Base-by-base conservation (phyloP, 2,888 invertebrate species). In the Lasioglossum vierecki region DNA sequence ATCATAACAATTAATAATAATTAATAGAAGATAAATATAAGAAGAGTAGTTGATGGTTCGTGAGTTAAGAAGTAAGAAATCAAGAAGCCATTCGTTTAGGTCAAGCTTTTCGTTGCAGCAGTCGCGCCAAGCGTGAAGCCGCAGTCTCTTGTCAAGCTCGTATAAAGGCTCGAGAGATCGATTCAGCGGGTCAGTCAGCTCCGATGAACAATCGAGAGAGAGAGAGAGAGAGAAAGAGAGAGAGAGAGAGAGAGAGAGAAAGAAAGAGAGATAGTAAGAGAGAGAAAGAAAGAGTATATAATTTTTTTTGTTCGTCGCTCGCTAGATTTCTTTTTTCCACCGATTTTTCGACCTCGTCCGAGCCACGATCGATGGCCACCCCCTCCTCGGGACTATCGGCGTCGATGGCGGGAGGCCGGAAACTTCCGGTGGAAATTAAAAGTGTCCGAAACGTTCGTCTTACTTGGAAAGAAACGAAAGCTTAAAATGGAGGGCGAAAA, bases 111-210 rank as follows among this genome's bases (percentile, higher is more conserved):
- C 92, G 90, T 90, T 89, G 90, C 89, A 92, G 93, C 92, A 92
- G 88, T 91, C 90, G 92, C 92, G 91, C 91, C 84, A 93, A 94
- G 94, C 93, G 91, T 90, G 90, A 94, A 93, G 93, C 93, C 90
- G 91, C 91, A 91, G 84, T 91, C 90, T 86, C 84, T 70, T 77
- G 83, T 89, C 84, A 92, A 92, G 92, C 92, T 89, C 86, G 88
- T 84, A 88, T 88, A 84, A 84, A 90, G 90, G 88, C 85, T 88
- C 89, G 87, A 88, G 85, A 88, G 83, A 84, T 86, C 82, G 80
- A 85, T 85, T 83, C 49, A 81, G 85, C 80, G n/a, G 71, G 39
- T 80, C 66, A 39, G 35, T 68, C 66, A 85, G 85, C 80, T 72
- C 72, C 68, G 63, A 26, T 63, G 60, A 72, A 60, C 22, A 75